phyloP scores from a whole-genome alignment of 2,797 vertebrate species.

The Lagodon rhomboides region DNA sequence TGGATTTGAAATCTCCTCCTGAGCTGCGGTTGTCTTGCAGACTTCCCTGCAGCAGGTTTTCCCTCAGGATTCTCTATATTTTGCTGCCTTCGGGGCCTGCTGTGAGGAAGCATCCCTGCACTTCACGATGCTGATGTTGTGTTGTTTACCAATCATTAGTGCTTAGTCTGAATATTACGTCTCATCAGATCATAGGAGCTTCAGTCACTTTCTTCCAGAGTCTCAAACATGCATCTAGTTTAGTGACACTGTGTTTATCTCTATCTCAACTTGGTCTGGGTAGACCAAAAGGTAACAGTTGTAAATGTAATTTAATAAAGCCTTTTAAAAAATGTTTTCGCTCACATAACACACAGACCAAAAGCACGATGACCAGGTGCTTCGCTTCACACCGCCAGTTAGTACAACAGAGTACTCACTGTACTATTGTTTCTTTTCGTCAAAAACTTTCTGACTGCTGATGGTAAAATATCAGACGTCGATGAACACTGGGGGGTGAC shows the following conservation, averaged over 20 bases:
- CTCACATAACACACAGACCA: background rate
- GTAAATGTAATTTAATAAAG: background rate
- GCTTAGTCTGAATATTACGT: background rate
- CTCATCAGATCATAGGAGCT: background rate
- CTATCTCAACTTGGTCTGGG: background rate
- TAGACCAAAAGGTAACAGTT: background rate
- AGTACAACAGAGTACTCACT: background rate
- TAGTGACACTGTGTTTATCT: background rate
- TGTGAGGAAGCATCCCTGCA: background rate
- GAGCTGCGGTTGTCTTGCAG: background rate
- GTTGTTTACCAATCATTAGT: background rate
- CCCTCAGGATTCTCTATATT: background rate
- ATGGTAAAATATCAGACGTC: background rate
- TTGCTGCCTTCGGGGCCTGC: background rate
- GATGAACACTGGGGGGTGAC: background rate
- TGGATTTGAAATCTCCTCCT: background rate
- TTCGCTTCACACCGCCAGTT: background rate
- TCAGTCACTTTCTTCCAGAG: too few relatives aligned
- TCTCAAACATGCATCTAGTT: background rate
- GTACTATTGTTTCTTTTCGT: background rate
- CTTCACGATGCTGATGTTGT: background rate
- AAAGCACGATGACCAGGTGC: background rate
- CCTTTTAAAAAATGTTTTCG: background rate
- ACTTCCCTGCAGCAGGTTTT: background rate
- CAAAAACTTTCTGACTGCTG: background rate